These are phyloP conservation scores for Coreius guichenoti DNA, from an alignment of 2,797 vertebrate species.

Conservation along the genomic window DNA sequence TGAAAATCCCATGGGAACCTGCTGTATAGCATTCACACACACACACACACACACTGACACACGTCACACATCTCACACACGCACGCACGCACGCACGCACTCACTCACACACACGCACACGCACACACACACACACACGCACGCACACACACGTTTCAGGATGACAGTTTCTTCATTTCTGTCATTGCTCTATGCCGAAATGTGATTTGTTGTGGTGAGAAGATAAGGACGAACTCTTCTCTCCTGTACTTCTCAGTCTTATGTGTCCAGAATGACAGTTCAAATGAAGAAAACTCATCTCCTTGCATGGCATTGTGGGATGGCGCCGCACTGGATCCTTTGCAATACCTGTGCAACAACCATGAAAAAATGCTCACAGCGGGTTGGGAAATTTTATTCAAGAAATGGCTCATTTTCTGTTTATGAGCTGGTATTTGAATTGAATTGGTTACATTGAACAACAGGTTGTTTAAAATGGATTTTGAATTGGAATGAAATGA, in stretches of 20 bases:
- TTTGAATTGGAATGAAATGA: not conserved
- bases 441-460: not conserved
- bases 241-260: not conserved
- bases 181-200: conserved; percentile 5
- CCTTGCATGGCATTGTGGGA: conserved; percentile 4
- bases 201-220: conserved; percentile 3
- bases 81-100: not conserved
- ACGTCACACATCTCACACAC: not conserved
- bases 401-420: not conserved
- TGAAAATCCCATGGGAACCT: not conserved
- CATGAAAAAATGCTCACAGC: not conserved
- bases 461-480: not conserved
- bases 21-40: conserved; percentile 1
- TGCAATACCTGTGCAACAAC: not conserved
- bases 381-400: not conserved
- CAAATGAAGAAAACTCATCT: conserved; percentile 23
- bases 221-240: not conserved
- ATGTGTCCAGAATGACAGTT: conserved; percentile 17
- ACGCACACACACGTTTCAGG: not conserved
- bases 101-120: not conserved
- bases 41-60: not conserved
- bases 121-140: not conserved
- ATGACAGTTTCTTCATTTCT: conserved; percentile 3
- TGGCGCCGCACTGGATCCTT: not conserved
- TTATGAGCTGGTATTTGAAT: not conserved